A percentile compares a stretch with the other conserved stretches of the same genome.
Conservation (phyloP, 2,797 vertebrate genomes). For the Rhinophrynus dorsalis region DNA sequence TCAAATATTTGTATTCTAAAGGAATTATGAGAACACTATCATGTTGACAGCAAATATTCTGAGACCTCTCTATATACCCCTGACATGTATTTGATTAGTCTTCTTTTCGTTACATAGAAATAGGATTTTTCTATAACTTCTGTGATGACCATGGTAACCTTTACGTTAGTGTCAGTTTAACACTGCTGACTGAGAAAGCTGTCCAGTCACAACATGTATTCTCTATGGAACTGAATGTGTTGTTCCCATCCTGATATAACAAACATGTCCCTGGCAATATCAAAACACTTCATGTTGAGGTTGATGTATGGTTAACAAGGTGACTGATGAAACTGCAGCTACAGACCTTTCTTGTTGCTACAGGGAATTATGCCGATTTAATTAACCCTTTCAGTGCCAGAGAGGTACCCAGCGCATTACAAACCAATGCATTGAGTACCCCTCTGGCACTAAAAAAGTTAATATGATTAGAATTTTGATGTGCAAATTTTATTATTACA, state of each 20-base stretch:
- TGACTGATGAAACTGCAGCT: no score
- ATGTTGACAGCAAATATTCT: neutral
- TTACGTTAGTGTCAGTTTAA: conserved; percentile 19
- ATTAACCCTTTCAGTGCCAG: no score
- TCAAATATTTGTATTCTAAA: no score
- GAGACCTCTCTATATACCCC: neutral
- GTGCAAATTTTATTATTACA: no score
- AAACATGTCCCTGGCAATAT: neutral
- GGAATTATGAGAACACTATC: neutral
- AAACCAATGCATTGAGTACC: no score
- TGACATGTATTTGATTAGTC: conserved; percentile 21
- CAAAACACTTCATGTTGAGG: no score
- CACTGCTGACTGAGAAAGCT: conserved; percentile 2
- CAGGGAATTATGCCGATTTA: no score
- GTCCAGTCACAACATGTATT: conserved; percentile 8
- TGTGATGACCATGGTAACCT: conserved; percentile 3
- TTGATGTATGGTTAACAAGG: no score
- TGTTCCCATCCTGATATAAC: conserved; percentile 8
- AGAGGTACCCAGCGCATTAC: no score
- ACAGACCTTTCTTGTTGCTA: no score
- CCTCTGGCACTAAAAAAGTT: no score
- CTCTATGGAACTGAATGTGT: conserved; percentile 6
- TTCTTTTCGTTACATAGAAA: conserved; percentile 36
- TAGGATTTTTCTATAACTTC: conserved; percentile 11
- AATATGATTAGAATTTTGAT: no score